Conservation (phyloP, 2,888 invertebrate species). For the Rotaria magnacalcarata region DNA sequence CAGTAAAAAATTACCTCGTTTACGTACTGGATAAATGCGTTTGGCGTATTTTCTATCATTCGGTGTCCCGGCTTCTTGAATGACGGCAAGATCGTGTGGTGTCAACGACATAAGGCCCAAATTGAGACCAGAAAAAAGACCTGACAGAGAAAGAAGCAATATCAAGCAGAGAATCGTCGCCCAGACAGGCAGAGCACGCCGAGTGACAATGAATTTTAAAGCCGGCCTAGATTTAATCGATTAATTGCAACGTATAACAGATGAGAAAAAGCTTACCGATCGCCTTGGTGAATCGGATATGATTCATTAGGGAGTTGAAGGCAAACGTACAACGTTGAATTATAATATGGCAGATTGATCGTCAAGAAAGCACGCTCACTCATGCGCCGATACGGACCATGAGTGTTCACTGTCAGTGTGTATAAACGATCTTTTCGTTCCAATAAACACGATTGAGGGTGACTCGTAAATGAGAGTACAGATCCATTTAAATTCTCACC, state of each 20-base stretch:
- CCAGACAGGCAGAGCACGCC: constrained; percentile 38
- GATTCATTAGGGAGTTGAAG: not conserved
- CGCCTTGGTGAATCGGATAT: not conserved
- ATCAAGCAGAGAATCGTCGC: constrained; percentile 47
- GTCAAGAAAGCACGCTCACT: not conserved
- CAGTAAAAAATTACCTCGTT: constrained; percentile 86
- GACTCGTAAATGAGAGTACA: not conserved
- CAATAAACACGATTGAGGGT: not conserved
- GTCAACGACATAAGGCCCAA: constrained; percentile 90
- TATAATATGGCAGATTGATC: not conserved
- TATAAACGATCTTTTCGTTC: not conserved
- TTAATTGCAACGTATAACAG: not conserved
- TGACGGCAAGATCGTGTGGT: constrained; percentile 85
- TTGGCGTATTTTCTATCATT: constrained; percentile 73
- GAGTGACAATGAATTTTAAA: not conserved
- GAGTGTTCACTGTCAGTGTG: not conserved
- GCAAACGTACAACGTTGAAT: constrained; percentile 10
- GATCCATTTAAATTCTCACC: not conserved
- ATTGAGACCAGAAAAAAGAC: constrained; percentile 91
- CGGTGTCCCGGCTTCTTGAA: constrained; percentile 79
- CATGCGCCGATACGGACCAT: not conserved
- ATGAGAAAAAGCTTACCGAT: not conserved
- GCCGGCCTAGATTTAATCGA: constrained; percentile 49
- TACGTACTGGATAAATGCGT: constrained; percentile 80
- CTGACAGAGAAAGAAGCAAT: constrained; percentile 76